A percentile compares a stretch with the other conserved stretches of the same genome.
Evolutionary conservation across 2,888 invertebrate species (phyloP).

Genomic region (Monoplex corrugatus): DNA sequence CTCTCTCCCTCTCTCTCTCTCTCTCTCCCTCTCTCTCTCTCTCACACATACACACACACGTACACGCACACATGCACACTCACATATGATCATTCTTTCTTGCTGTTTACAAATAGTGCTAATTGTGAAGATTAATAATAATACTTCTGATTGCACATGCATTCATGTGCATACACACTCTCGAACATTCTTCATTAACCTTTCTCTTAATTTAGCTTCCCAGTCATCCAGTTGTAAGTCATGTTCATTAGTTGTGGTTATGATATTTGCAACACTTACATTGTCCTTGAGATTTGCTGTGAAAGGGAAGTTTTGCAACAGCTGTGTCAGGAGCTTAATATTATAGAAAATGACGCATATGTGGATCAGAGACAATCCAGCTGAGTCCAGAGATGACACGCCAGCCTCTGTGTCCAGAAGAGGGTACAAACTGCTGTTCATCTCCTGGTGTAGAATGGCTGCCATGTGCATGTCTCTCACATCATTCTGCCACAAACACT

Average conservation of each 20-base stretch:
- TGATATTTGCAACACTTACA: conserved; percentile 51
- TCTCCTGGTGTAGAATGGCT: conserved; percentile 33
- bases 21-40: no score
- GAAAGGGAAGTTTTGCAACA: conserved; percentile 47
- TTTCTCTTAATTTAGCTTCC: no score
- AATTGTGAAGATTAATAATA: no score
- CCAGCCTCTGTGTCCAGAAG: conserved; percentile 36
- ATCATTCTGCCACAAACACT: conserved; percentile 14
- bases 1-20: no score
- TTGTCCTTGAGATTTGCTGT: conserved; percentile 46
- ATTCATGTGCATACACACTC: no score
- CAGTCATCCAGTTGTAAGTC: no score
- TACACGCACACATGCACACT: background rate
- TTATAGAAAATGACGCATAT: conserved; percentile 50
- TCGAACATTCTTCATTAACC: no score
- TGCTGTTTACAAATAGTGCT: no score
- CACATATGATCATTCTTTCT: no score
- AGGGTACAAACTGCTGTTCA: background rate
- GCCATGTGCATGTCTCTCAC: conserved; percentile 48
- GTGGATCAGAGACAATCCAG: conserved; percentile 47
- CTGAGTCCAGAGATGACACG: conserved; percentile 29
- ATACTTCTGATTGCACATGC: no score
- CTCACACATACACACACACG: background rate
- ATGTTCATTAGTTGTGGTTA: no score
- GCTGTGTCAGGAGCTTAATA: conserved; percentile 32